Evolutionary conservation across 2,113 vertebrate genomes (phyloP), one percentile per base, ranked within the genome.

Genomic region (Serranochromis macrocephalus): DNA sequence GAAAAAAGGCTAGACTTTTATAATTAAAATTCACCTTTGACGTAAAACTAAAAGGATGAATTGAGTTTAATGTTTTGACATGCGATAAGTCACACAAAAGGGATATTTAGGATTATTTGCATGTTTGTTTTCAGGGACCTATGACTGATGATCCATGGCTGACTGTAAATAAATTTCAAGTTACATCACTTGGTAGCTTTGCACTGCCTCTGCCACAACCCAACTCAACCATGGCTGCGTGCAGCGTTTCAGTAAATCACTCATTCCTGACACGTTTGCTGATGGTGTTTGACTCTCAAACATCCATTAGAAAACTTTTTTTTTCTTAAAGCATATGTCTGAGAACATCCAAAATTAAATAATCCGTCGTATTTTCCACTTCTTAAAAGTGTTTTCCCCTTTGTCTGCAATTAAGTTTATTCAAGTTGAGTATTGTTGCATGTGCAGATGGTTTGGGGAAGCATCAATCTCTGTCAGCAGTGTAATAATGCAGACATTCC

Each of bases 401-500:
- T 38, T 87, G 85, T 79, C 36, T 85, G 84, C 89, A 93, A 91
- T 94, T 91, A 95, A 90, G 79, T 85, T 81, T 51, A 85, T 88
- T 87, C 80, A 81, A 89, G 89, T 91, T 87, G 88, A 93, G 63
- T 87, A 87, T 63, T 94, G 91, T 93, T 93, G 91, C 92, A 91
- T 94, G 91, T 95, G 92, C 94, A 95, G 88, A 92, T 91, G 93
- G 91, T 93, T 92, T 89, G 92, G 90, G 90, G 89, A 89, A 80
- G 89, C 94, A 95, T 96, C 94, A 94, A 96, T 96, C 94, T 94
- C 91, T 95, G 95, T 96, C 94, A 95, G 93, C 89, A 21, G 92
- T 82, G 92, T 89, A 94, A 95, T 96, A 96, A 96, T 95, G 94
- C 94, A 95, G 91, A 93, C 93, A 94, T 94, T 94, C 94, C 94